Percentiles rank a stretch among this genome's conserved stretches.
These are phyloP conservation scores for Craniophora ligustri DNA, from an alignment of 2,888 invertebrate species.

Conservation along the genomic window DNA sequence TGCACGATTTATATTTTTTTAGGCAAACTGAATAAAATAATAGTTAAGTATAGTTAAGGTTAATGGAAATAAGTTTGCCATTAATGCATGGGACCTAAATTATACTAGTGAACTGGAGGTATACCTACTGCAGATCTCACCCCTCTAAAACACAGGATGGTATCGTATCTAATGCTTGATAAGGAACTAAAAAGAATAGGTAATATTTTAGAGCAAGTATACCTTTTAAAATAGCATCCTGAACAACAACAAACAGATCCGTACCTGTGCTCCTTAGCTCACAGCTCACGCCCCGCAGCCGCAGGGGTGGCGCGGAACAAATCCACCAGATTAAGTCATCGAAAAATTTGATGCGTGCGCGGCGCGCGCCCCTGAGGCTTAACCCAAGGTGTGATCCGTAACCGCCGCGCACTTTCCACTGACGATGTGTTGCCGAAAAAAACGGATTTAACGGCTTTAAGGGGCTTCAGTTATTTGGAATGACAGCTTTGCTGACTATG, in stretches of 20 bases:
- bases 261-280: slow-evolving; percentile 41
- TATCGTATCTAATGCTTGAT: too few species aligned
- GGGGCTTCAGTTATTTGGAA: slow-evolving; percentile 55
- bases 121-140: too few species aligned
- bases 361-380: slow-evolving; percentile 67
- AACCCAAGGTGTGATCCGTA: slow-evolving; percentile 59
- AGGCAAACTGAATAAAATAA: too few species aligned
- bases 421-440: slow-evolving; percentile 69
- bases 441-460: slow-evolving; percentile 67
- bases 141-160: too few species aligned
- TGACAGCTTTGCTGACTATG: slow-evolving; percentile 60
- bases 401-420: slow-evolving; percentile 60
- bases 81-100: too few species aligned
- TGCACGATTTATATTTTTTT: too few species aligned
- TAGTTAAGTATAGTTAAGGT: too few species aligned
- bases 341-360: slow-evolving; percentile 80
- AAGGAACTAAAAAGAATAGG: too few species aligned
- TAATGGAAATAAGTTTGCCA: too few species aligned
- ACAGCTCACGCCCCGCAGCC: slow-evolving; percentile 56
- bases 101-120: too few species aligned
- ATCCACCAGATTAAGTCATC: slow-evolving; percentile 72
- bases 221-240: slow-evolving; percentile 2
- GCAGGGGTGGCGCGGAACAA: slow-evolving; percentile 60
- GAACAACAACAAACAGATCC: slow-evolving; percentile 12
- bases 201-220: too few species aligned